Conservation (phyloP, 2,113 vertebrate species). For the Upupa epops region DNA sequence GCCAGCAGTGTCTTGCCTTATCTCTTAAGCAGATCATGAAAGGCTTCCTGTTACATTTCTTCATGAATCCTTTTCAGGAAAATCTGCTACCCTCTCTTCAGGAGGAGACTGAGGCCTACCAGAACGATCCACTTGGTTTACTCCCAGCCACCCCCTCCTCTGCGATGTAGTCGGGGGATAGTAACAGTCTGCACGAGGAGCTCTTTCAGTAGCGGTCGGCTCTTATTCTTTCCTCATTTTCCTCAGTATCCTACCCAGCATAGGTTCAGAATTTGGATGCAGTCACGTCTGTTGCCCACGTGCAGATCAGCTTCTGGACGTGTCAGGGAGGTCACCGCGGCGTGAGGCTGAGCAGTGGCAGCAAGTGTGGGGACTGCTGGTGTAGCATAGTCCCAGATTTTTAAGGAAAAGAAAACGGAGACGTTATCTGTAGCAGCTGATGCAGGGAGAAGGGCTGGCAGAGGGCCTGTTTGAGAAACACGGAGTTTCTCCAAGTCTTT, state of each 20-base stretch:
- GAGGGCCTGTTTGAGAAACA: not conserved
- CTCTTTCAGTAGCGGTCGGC: not conserved
- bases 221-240: not conserved
- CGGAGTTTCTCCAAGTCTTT: not conserved
- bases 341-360: fast-evolving
- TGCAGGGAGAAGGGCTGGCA: not conserved
- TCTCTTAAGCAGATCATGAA: slow-evolving; percentile 51
- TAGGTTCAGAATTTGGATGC: not conserved
- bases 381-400: not conserved
- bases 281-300: fast-evolving
- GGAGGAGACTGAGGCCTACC: slow-evolving; percentile 2
- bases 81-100: slow-evolving; percentile 2
- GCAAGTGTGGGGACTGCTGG: not conserved
- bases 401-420: fast-evolving
- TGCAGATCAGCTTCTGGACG: not conserved
- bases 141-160: not conserved
- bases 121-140: not conserved
- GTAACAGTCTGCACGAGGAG: not conserved
- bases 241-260: fast-evolving
- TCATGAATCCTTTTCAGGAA: slow-evolving; percentile 58
- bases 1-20: slow-evolving; percentile 25
- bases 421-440: not conserved
- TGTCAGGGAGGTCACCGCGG: not conserved
- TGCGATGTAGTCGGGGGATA: not conserved
- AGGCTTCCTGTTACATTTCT: slow-evolving; percentile 51